Evolutionary conservation across 2,113 vertebrate genomes (phyloP).

Genomic region (Gymnobelideus leadbeateri): DNA sequence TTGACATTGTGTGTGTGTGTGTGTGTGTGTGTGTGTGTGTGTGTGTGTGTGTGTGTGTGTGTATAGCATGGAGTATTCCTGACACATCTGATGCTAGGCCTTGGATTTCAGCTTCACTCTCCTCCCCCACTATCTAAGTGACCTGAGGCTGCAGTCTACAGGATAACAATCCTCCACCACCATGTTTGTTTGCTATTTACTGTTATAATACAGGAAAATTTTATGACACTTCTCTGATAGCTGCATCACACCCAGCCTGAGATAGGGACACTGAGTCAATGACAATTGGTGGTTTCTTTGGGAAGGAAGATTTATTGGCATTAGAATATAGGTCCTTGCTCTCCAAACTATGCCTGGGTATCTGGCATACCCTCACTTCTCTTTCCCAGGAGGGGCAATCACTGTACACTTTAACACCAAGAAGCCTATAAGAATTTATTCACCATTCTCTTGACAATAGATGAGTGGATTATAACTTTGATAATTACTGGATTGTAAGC

Average conservation of each 20-base stretch:
- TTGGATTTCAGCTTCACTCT: background rate
- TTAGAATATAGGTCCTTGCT: constrained; percentile 13
- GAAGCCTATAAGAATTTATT: background rate
- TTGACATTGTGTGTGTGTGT: constrained; percentile 60
- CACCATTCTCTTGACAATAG: background rate
- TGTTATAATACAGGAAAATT: background rate
- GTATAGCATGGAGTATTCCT: constrained; percentile 55
- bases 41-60: constrained; percentile 53
- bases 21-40: constrained; percentile 34
- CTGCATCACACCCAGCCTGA: background rate
- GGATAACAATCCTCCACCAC: background rate
- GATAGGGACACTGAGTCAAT: background rate
- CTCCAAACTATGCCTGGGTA: background rate
- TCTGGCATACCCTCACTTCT: background rate
- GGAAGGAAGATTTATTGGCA: background rate
- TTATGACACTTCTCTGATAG: background rate
- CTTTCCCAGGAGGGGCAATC: background rate
- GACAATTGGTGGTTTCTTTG: constrained; percentile 1
- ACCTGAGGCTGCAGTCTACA: background rate
- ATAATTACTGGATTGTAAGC: background rate
- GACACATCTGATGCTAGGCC: background rate
- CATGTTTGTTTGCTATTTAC: background rate
- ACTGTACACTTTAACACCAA: background rate
- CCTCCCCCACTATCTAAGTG: background rate
- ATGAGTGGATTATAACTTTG: background rate